These are phyloP conservation scores for Hystrix cristata DNA, from an alignment of 2,113 vertebrate genomes.

Conservation along the genomic window DNA sequence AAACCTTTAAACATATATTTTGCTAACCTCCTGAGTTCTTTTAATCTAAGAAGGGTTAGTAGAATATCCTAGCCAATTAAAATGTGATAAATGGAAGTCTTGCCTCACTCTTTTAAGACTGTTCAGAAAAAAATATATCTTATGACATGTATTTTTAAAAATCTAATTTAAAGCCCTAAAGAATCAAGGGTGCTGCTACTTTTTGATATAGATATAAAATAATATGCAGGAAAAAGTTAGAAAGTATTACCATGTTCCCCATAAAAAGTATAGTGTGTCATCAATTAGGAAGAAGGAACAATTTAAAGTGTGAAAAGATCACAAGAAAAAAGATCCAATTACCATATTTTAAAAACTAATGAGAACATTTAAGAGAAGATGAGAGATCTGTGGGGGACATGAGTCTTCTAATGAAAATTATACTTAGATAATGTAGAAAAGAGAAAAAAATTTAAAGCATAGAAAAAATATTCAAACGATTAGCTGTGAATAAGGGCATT, in stretches of 20 bases:
- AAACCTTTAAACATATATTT: neutral
- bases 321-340: neutral
- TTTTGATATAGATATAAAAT: neutral
- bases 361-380: conserved; percentile 6
- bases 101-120: neutral
- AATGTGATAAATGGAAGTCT: neutral
- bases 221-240: neutral
- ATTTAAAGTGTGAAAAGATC: conserved; percentile 4
- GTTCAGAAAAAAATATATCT: neutral
- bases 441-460: neutral
- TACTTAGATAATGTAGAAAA: neutral
- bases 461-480: neutral
- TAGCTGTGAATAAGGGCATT: neutral
- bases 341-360: neutral
- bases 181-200: neutral
- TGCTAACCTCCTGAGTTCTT: neutral
- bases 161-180: neutral
- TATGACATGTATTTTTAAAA: neutral
- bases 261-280: neutral
- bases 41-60: neutral
- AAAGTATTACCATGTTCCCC: neutral
- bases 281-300: neutral
- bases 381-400: neutral
- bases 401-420: neutral
- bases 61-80: neutral